Conservation (phyloP, 2,113 vertebrate species). For the Trichomycterus rosablanca region DNA sequence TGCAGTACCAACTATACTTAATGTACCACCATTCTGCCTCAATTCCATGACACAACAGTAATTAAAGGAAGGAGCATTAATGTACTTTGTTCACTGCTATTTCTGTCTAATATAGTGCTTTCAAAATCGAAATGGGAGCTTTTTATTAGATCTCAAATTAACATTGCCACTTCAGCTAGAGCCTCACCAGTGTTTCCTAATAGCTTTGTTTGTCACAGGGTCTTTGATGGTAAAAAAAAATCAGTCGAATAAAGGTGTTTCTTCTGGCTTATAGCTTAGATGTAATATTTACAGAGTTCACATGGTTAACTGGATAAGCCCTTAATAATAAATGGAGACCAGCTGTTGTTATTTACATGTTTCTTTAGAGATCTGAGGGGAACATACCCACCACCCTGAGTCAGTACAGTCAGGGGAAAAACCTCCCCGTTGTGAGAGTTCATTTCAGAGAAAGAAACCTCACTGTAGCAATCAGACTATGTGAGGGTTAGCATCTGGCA, state of each 20-base stretch:
- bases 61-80: too few species aligned
- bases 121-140: too few species aligned
- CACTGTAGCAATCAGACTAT: background rate
- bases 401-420: constrained; percentile 33
- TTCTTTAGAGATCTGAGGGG: constrained; percentile 44
- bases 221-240: constrained; percentile 49
- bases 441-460: constrained; percentile 1
- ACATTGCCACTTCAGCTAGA: too few species aligned
- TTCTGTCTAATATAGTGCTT: too few species aligned
- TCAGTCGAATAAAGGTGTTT: constrained; percentile 63
- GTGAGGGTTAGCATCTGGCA: constrained; percentile 17
- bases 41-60: too few species aligned
- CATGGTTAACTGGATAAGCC: constrained; percentile 56
- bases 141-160: too few species aligned
- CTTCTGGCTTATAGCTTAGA: constrained; percentile 58
- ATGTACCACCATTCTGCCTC: too few species aligned
- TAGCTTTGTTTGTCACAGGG: constrained; percentile 30
- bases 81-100: too few species aligned
- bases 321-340: constrained; percentile 70
- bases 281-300: constrained; percentile 70
- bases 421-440: constrained; percentile 24
- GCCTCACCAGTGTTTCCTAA: constrained; percentile 15
- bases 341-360: constrained; percentile 71
- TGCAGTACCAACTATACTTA: too few species aligned
- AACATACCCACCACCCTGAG: constrained; percentile 38